Conservation (phyloP, 2,113 vertebrate species). For the Indicator indicator region DNA sequence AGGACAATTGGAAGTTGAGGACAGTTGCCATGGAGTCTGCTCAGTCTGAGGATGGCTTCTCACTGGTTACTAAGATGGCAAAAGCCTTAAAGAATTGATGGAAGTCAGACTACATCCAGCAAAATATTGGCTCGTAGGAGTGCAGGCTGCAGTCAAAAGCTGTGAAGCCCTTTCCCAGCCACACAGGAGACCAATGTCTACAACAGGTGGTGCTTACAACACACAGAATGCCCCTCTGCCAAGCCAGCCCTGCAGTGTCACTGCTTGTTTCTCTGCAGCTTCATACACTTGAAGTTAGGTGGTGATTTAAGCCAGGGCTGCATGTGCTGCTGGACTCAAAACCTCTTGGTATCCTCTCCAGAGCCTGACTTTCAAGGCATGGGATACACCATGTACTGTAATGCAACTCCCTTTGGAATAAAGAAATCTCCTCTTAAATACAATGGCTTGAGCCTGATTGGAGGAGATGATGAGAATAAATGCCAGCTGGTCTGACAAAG, state of each 20-base stretch:
- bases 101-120: background rate
- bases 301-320: background rate
- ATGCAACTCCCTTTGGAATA: background rate
- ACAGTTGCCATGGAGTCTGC: background rate
- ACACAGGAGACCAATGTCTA: fast-evolving
- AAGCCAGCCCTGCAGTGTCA: background rate
- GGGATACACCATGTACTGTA: background rate
- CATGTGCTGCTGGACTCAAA: fast-evolving
- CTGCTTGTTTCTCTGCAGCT: background rate
- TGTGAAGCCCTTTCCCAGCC: background rate
- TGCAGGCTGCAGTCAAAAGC: background rate
- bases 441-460: background rate
- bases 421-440: background rate
- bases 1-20: too few species aligned
- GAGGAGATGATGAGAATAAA: background rate
- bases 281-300: background rate
- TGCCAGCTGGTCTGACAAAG: too few species aligned
- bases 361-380: background rate
- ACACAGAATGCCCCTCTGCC: background rate
- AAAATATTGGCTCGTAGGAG: background rate
- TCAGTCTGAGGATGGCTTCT: background rate
- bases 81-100: background rate
- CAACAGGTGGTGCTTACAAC: fast-evolving
- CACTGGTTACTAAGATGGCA: background rate
- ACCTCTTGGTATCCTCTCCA: background rate